Base-by-base conservation (phyloP, 2,888 invertebrate genomes). In the Boloria selene region DNA sequence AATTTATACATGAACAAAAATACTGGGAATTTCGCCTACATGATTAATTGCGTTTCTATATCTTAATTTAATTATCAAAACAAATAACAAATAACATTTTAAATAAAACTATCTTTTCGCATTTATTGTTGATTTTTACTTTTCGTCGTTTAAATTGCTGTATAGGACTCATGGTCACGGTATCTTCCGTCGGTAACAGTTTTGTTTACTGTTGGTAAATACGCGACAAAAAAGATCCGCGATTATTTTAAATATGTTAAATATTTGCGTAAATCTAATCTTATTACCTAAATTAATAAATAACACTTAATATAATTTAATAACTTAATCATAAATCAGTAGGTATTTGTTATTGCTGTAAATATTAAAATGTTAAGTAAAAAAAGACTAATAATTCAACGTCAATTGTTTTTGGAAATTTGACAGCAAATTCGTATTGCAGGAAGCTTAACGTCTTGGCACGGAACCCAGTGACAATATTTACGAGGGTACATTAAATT, bases 371-470 rank as follows among this genome's bases (percentile, higher is more conserved):
- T 7, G 18, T 18, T 42, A 18, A 44, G 13, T 42, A 6, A 18
- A 18, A 44, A 55, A 2, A 2, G 14, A n/a, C 55, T 49, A 52
- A 56, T 61, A 60, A 42, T 61, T 52, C 59, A 65, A n/a, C 65
- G 55, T 59, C 49, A 56, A 65, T 67, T 51, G 68, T 69, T 72
- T 69, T 80, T 81, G 79, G 80, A 80, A 73, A 67, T 68, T 73
- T 80, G 80, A 81, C 79, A 83, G 79, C 81, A 70, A 73, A 73
- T 75, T 70, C 73, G 73, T 65, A 70, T 70, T 71, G 72, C 72
- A 77, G 73, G 75, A 80, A 75, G 73, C 74, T 77, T 76, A 74
- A 71, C 76, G 65, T 76, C 71, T 83, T 83, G 82, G 83, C 83
- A 83, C 74, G 65, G 65, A 68, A 68, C 58, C 68, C 70, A 60